phyloP scores from a whole-genome alignment of 2,113 vertebrate genomes.

The Dasypus novemcinctus region DNA sequence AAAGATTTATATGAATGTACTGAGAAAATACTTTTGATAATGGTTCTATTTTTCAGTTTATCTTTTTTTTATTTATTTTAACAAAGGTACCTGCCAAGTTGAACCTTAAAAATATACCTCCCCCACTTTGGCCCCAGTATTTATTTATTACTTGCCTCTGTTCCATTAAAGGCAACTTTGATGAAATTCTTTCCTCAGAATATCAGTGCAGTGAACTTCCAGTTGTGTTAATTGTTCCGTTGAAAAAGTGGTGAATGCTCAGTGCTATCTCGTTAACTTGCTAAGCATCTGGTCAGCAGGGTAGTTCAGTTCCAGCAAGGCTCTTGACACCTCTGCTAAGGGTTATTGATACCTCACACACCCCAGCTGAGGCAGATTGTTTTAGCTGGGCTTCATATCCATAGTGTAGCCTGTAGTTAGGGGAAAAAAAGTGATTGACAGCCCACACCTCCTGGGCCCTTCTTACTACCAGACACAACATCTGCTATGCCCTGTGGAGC shows the following conservation, averaged over 20 bases:
- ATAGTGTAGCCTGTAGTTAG: conserved; percentile 85
- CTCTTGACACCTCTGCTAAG: conserved; percentile 88
- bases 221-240: conserved; percentile 87
- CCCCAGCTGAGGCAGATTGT: conserved; percentile 89
- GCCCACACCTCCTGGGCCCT: conserved; percentile 90
- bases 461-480: conserved; percentile 91
- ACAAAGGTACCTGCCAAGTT: neutral
- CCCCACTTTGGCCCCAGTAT: neutral
- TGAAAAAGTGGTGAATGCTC: conserved; percentile 74
- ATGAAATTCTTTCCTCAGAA: conserved; percentile 55
- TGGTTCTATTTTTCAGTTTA: neutral
- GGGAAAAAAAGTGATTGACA: conserved; percentile 85
- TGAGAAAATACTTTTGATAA: conserved; percentile 19
- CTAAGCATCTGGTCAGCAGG: conserved; percentile 89
- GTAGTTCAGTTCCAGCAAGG: conserved; percentile 86
- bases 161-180: conserved; percentile 28
- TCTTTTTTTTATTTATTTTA: conserved; percentile 3
- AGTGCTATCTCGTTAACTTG: conserved; percentile 87
- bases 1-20: neutral
- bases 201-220: conserved; percentile 78
- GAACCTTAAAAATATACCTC: conserved; percentile 17
- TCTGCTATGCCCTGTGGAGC: conserved; percentile 91
- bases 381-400: conserved; percentile 87
- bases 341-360: conserved; percentile 88
- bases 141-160: neutral